Percentiles rank a stretch among this genome's conserved stretches.
phyloP scores from a whole-genome alignment of 2,797 vertebrate genomes.

The Neosalanx taihuensis region DNA sequence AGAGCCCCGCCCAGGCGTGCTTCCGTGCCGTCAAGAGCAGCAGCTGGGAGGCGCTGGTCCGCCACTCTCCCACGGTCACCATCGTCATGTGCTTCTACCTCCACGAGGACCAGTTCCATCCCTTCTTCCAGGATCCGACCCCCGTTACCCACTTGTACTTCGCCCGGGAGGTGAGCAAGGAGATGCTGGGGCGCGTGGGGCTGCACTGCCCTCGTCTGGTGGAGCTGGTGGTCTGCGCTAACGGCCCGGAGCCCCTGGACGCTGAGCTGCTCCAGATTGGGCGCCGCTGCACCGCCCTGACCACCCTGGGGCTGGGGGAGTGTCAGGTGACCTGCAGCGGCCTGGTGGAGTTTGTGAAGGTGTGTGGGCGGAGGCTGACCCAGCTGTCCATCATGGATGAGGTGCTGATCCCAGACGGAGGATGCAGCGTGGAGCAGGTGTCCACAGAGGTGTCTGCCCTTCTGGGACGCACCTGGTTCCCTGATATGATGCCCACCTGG shows the following conservation, averaged over 20 bases:
- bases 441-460: conserved; percentile 98
- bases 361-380: conserved; percentile 91
- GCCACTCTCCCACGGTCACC: conserved; percentile 95
- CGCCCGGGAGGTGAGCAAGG: conserved; percentile 94
- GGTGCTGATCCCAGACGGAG: conserved; percentile 95
- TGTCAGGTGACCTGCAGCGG: conserved; percentile 97
- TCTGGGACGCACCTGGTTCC: conserved; percentile 97
- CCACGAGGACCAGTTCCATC: conserved; percentile 94
- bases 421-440: conserved; percentile 90
- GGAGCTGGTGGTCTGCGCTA: conserved; percentile 96
- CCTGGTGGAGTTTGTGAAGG: conserved; percentile 97
- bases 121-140: conserved; percentile 92
- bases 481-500: conserved; percentile 99
- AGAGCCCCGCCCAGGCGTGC: conserved; percentile 88
- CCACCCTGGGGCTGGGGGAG: conserved; percentile 93
- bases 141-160: conserved; percentile 98
- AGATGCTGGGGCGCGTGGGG: conserved; percentile 91
- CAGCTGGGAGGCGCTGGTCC: conserved; percentile 98
- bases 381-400: conserved; percentile 99
- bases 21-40: conserved; percentile 95
- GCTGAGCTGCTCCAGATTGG: conserved; percentile 96
- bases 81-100: conserved; percentile 99
- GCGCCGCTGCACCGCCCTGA: conserved; percentile 89
- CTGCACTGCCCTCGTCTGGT: conserved; percentile 93
- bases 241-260: conserved; percentile 90